A percentile compares a stretch with the other conserved stretches of the same genome.
Conservation (phyloP, 2,888 invertebrate species). For the Apamea sordens region DNA sequence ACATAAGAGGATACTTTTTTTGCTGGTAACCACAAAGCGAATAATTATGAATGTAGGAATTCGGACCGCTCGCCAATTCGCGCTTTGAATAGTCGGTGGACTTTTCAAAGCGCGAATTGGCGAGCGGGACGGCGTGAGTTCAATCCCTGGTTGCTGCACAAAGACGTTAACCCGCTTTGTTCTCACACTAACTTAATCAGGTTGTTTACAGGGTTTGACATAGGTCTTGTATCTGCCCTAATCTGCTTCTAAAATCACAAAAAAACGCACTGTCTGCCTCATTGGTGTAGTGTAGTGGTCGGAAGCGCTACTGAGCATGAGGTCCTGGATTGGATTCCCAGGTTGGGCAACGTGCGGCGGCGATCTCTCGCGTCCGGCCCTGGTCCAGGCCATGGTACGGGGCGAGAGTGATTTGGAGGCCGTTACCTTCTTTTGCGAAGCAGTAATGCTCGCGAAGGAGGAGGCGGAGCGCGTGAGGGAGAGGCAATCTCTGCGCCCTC, state of each 20-base stretch:
- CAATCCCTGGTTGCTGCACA: neutral
- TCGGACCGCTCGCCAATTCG: too few relatives aligned
- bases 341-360: neutral
- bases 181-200: neutral
- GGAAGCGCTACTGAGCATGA: neutral
- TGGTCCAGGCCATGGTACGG: too few relatives aligned
- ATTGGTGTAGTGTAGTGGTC: neutral
- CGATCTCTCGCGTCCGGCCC: too few relatives aligned
- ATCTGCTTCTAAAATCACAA: neutral
- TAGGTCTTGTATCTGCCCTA: neutral
- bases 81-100: too few relatives aligned
- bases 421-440: too few relatives aligned
- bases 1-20: neutral
- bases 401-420: too few relatives aligned
- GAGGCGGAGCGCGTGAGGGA: too few relatives aligned
- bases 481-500: too few relatives aligned
- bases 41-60: neutral
- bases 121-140: neutral
- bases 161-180: neutral
- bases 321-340: neutral
- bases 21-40: neutral
- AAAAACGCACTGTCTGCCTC: neutral
- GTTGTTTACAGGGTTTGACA: neutral
- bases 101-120: neutral
- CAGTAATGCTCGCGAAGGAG: too few relatives aligned